Base-by-base conservation (phyloP, 2,888 invertebrate genomes). In the Trachelus stipa region DNA sequence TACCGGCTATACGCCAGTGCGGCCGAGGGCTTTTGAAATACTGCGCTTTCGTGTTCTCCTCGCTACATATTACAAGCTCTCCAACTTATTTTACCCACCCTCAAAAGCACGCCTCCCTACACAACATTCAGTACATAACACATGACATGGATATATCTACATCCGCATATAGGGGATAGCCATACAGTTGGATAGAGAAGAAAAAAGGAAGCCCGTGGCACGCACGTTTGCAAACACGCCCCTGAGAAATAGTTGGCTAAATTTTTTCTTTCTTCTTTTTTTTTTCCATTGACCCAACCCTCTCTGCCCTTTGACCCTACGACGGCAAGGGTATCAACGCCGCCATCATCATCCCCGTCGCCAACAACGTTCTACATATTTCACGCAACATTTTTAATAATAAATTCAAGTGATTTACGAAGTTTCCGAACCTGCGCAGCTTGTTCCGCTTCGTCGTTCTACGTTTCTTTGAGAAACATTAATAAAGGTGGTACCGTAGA, bases 41-140 rank as follows among this genome's bases (percentile, higher is more conserved):
- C 79, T 75, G 82, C 73, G 81, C 81, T 81, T 81, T 80, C 81
- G 77, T 87, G 80, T 87, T 85, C 86, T 83, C 79, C 78, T 37
- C 31, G 74, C 78, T 74, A 77, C 82, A 78, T 83, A 81, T 82
- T 78, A 79, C 80, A 74, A 75, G 73, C 75, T 69, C 77, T 81
- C 77, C 81, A 78, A 82, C 79, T 79, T 79, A 74, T 79, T 77
- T 76, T 76, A 73, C 71, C 12, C 75, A 73, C 82, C 79, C 79
- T 23, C 77, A 34, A 40, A 69, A 74, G 73, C 37, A 76, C 74
- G 77, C 76, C 77, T 76, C 74, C 76, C 79, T 68, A 56, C 78
- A 71, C 75, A 34, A 71, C 30, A 15, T 23, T 34, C 34, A 9
- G 37, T n/a, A 31, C 71, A 31, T 12, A 71, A 71, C 71, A 11